A percentile compares a stretch with the other conserved stretches of the same genome.
Evolutionary conservation across 2,797 vertebrate genomes (phyloP).

Genomic region (Lacerta agilis): DNA sequence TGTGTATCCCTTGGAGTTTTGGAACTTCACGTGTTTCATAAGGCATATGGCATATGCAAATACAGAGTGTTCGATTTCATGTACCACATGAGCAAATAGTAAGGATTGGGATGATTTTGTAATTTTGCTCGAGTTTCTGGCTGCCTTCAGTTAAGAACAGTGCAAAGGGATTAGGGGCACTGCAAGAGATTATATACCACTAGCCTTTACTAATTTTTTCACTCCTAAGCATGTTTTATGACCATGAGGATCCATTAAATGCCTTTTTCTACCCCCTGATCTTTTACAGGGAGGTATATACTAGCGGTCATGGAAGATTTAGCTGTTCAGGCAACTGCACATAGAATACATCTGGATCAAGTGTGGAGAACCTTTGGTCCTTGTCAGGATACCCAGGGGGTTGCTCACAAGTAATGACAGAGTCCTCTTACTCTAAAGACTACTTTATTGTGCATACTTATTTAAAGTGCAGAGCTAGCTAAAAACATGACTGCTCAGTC

Average conservation of each 20-base stretch:
- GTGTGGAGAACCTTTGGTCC: too few species aligned
- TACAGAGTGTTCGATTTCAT: background rate
- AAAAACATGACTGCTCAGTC: too few species aligned
- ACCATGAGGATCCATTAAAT: background rate
- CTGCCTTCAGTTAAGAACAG: background rate
- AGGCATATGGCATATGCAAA: background rate
- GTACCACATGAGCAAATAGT: background rate
- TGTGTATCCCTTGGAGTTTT: background rate
- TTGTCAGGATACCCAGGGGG: too few species aligned
- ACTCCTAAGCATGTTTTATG: background rate
- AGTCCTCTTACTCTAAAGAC: too few species aligned
- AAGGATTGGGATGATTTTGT: background rate
- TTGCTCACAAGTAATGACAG: too few species aligned
- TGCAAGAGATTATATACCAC: background rate
- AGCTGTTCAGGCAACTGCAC: too few species aligned
- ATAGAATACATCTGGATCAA: background rate
- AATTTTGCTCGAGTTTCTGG: background rate
- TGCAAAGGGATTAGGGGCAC: background rate
- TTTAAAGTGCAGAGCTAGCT: too few species aligned
- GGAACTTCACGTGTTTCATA: background rate
- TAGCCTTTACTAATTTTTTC: background rate
- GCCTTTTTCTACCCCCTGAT: background rate
- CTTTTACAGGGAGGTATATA: too few species aligned
- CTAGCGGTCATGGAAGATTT: background rate
- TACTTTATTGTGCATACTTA: too few species aligned